A percentile compares a stretch with the other conserved stretches of the same genome.
These are phyloP conservation scores for Sycobia sp. DNA, from an alignment of 1,140 invertebrate species.

Conservation along the genomic window DNA sequence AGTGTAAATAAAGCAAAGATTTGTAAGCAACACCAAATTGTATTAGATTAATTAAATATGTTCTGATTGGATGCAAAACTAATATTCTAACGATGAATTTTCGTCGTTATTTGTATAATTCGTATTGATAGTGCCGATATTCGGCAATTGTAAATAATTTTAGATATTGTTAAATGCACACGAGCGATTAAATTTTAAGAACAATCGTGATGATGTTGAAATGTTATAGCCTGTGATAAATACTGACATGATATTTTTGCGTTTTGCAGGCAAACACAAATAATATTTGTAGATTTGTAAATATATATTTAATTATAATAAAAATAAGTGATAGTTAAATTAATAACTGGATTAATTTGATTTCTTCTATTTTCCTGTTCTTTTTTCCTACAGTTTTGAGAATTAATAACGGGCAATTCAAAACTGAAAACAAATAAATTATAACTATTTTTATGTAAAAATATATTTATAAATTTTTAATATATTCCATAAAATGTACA, in stretches of 20 bases:
- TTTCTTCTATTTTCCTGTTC: too few species aligned
- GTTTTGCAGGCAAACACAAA: slow-evolving; percentile 11
- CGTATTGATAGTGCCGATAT: not conserved
- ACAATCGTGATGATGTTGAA: not conserved
- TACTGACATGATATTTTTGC: not conserved
- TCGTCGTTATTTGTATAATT: not conserved
- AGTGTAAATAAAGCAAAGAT: too few species aligned
- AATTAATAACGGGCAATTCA: too few species aligned
- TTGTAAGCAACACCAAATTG: too few species aligned
- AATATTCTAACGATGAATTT: not conserved
- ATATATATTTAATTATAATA: slow-evolving; percentile 5
- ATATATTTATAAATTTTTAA: too few species aligned
- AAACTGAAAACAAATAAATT: too few species aligned
- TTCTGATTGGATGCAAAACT: too few species aligned
- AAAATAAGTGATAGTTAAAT: slow-evolving; percentile 9
- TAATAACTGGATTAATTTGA: not conserved
- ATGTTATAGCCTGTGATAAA: slow-evolving; percentile 11
- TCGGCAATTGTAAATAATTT: slow-evolving; percentile 1
- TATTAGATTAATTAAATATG: too few species aligned
- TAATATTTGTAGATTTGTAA: slow-evolving; percentile 26
- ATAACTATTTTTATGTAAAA: too few species aligned
- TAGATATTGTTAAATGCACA: not conserved
- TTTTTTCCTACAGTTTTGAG: too few species aligned
- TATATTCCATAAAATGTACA: too few species aligned
- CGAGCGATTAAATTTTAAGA: not conserved